Percentiles rank a stretch among this genome's conserved stretches.
These are phyloP conservation scores for Psophia crepitans DNA, from an alignment of 2,113 vertebrate species.

Conservation along the genomic window DNA sequence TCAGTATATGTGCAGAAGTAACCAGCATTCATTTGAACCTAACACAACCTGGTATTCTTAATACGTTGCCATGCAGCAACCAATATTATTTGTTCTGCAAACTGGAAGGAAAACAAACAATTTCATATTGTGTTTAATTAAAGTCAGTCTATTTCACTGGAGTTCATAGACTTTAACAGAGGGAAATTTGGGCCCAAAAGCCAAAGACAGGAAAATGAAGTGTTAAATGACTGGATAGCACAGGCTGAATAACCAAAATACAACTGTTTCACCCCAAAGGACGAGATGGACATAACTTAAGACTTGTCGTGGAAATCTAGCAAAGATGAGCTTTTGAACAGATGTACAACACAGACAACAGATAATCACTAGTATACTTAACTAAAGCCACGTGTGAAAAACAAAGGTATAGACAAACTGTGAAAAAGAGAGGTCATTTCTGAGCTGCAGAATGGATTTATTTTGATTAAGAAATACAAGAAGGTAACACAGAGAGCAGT, in stretches of 20 bases:
- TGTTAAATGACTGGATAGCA: not conserved
- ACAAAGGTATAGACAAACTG: not conserved
- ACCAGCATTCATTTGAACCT: not conserved
- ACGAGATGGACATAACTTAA: not conserved
- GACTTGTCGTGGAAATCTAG: not conserved
- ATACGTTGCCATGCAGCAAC: not conserved
- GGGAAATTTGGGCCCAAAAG: not conserved
- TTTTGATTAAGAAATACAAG: slow-evolving; percentile 64
- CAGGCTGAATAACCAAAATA: not conserved
- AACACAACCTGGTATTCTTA: not conserved
- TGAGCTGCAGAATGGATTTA: slow-evolving; percentile 37
- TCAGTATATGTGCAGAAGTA: not conserved
- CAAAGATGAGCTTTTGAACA: not conserved
- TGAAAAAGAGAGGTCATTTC: not conserved
- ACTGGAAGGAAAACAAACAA: not conserved
- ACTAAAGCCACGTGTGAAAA: not conserved
- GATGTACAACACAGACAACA: not conserved
- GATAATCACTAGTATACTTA: not conserved
- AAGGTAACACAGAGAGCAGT: slow-evolving; percentile 49
- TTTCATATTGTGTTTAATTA: not conserved
- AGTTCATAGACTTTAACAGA: not conserved
- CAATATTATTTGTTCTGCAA: not conserved
- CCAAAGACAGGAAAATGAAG: not conserved
- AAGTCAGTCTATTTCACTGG: not conserved
- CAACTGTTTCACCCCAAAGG: not conserved